Evolutionary conservation across 2,797 vertebrate species (phyloP), one percentile per base, ranked within the genome.

Genomic region (Schizothorax lantsangensis): DNA sequence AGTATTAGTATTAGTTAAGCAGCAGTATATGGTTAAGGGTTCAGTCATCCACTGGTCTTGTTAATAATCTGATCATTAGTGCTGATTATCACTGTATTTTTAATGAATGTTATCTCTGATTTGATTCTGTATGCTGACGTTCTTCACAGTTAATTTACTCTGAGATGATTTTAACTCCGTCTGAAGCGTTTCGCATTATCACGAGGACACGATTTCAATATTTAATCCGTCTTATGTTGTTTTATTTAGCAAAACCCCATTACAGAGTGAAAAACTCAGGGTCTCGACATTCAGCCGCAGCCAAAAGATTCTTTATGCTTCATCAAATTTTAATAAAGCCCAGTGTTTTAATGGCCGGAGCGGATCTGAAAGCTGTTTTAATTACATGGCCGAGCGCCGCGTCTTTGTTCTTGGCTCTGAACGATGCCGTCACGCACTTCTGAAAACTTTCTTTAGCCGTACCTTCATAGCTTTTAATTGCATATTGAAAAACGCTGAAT

Each of bases 301-400:
- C 49, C 49, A n/a, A 9, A 59, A 78, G 74, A 78, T 23, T 85
- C 73, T 84, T 81, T 73, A 69, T 62, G 21, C 2, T 52, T 83
- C 57, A 68, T 73, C 30, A 49, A 47, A 78, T 26, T 73, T 79
- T 79, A 74, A 86, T 81, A 72, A 81, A 52, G 64, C 64, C 47
- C 73, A 21, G 75, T 85, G 77, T 79, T 85, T 57, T 85, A 43
- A 87, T 72, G 26, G 75, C 71, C 62, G 30, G 80, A 62, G 57
- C 10, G 57, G 45, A 75, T 84, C 66, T 19, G 62, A 36, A 69
- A n/a, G 62, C 45, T 40, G 40, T 86, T 84, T 81, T 84, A 84
- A 84, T 87, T 84, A 79, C 54, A 79, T 45, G 83, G 45, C 66
- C 36, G 49, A 26, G 23, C 15, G 5, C 23, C 15, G 57, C 38